These are phyloP conservation scores for Athripsodes cinereus DNA, from an alignment of 2,888 invertebrate genomes.

Conservation along the genomic window DNA sequence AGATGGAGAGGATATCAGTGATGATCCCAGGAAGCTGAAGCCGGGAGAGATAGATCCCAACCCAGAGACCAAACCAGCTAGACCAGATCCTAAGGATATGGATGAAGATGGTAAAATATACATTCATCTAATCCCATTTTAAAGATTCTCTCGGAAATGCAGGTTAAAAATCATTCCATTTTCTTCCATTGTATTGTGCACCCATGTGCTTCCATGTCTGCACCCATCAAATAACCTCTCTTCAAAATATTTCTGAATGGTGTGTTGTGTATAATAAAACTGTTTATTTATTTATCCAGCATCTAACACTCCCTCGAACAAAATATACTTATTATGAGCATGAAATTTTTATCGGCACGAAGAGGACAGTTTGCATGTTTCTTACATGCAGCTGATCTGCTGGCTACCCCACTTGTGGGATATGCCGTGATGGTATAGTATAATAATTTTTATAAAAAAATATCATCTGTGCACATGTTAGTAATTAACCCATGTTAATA, in stretches of 20 bases:
- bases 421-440: too few relatives aligned
- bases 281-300: too few relatives aligned
- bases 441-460: too few relatives aligned
- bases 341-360: too few relatives aligned
- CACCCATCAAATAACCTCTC: background rate
- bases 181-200: background rate
- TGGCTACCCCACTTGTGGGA: too few relatives aligned
- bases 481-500: too few relatives aligned
- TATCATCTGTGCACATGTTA: too few relatives aligned
- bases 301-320: too few relatives aligned
- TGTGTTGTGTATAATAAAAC: too few relatives aligned
- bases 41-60: conserved; percentile 99
- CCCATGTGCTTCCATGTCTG: background rate
- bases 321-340: too few relatives aligned
- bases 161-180: background rate
- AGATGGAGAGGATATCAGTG: conserved; percentile 85
- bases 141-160: background rate
- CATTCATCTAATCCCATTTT: background rate
- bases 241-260: background rate
- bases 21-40: conserved; percentile 94
- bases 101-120: conserved; percentile 86
- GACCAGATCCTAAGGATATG: conserved; percentile 99
- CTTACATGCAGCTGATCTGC: too few relatives aligned
- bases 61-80: conserved; percentile 98
- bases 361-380: too few relatives aligned